Conservation (phyloP, 2,113 vertebrate genomes). For the Pterocles gutturalis region DNA sequence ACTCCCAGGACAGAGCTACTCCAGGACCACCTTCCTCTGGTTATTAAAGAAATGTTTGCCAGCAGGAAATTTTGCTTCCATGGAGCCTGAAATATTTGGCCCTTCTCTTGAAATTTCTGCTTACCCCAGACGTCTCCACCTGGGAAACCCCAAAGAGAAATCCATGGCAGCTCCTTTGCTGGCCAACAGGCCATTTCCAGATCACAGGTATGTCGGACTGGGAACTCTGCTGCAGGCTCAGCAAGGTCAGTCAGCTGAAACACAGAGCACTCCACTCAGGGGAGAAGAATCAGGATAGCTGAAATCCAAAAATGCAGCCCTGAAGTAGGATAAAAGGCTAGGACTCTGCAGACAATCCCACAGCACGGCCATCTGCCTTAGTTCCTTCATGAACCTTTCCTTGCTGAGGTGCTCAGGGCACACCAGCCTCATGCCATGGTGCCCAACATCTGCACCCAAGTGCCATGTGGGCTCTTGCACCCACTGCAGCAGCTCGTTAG, state of each 20-base stretch:
- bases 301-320: not conserved
- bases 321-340: not conserved
- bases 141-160: not conserved
- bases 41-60: not conserved
- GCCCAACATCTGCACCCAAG: not conserved
- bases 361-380: not conserved
- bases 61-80: not conserved
- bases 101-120: not conserved
- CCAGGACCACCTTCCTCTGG: not conserved
- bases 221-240: not conserved
- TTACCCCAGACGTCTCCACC: fast-evolving
- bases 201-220: too few relatives aligned
- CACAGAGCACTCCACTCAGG: too few relatives aligned
- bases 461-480: not conserved
- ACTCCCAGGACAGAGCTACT: not conserved
- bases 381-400: not conserved
- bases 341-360: not conserved
- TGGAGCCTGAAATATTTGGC: not conserved
- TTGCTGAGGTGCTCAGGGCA: not conserved
- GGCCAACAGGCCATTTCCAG: not conserved
- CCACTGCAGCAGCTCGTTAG: not conserved
- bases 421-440: not conserved
- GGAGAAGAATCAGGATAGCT: not conserved
- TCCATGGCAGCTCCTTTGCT: not conserved
- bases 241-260: fast-evolving